Evolutionary conservation across 2,888 invertebrate species (phyloP), one percentile per base, ranked within the genome.

Genomic region (Sphinx pinastri): DNA sequence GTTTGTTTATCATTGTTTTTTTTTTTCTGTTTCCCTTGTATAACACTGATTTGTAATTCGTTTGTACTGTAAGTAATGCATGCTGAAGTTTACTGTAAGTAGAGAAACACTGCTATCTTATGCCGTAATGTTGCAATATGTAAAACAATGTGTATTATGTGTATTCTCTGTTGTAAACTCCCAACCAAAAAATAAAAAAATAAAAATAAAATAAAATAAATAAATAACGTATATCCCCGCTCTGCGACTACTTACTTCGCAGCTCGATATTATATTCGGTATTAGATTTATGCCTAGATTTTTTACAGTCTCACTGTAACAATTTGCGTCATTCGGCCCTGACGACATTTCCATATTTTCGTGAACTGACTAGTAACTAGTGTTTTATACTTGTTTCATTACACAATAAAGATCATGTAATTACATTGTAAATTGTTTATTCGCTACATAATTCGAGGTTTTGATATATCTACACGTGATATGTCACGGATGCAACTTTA

Each of bases 331-430:
- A 80, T 69, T 69, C 69, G 78, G 71, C 78, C 79, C 76, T 79
- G 79, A 76, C 74, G 76, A 79, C 76, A 79, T 72, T 77, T 80
- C 74, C 72, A 79, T 77, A 77, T 74, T 77, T 75, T 76, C 75
- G 73, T 72, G 60, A 76, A 74, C 71, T 67, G 68, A 72, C 73
- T 75, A 63, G 72, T 73, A 72, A 73, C 71, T 70, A 69, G 52
- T 67, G 67, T 59, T 72, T 68, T 71, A 72, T 67, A 49, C 66
- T 67, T 72, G 72, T 77, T 77, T 72, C 71, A 75, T 76, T 75
- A 74, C 74, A 71, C 71, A 75, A 75, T 72, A 73, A 74, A 75
- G 72, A 75, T 77, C 73, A 73, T 71, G 71, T 73, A 74, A 60
- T 75, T 68, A 72, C 75, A 77, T 78, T 75, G 72, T 77, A 67